A percentile compares a stretch with the other conserved stretches of the same genome.
phyloP scores from a whole-genome alignment of 2,797 vertebrate species.

The Cyprinella venusta region DNA sequence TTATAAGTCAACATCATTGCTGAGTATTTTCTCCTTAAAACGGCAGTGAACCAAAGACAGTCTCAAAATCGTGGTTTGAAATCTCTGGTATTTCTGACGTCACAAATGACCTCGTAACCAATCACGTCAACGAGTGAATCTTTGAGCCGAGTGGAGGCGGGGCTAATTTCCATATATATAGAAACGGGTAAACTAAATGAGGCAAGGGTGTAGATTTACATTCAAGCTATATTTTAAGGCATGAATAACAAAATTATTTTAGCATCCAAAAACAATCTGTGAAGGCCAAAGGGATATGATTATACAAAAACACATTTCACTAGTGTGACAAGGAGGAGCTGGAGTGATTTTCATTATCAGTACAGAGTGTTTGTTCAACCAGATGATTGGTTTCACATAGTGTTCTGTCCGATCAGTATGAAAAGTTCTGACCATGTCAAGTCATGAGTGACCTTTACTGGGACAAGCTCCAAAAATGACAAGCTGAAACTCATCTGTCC shows the following conservation, averaged over 20 bases:
- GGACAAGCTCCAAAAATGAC: background rate
- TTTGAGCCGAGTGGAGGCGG: too few relatives aligned
- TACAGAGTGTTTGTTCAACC: slow-evolving; percentile 12
- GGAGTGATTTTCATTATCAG: background rate
- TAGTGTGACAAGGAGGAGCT: background rate
- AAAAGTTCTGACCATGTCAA: slow-evolving; percentile 13
- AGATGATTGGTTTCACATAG: background rate
- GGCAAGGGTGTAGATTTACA: too few relatives aligned
- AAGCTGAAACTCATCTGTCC: background rate
- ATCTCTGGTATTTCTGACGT: too few relatives aligned
- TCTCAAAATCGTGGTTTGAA: too few relatives aligned
- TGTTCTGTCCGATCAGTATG: slow-evolving; percentile 1
- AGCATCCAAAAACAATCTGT: background rate
- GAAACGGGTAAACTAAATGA: too few relatives aligned
- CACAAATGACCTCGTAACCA: too few relatives aligned
- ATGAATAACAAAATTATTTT: background rate
- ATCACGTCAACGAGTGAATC: too few relatives aligned
- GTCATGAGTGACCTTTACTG: background rate
- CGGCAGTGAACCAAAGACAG: too few relatives aligned
- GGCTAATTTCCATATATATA: too few relatives aligned
- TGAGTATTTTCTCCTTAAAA: too few relatives aligned
- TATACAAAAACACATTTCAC: background rate
- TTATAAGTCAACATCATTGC: too few relatives aligned
- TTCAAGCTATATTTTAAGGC: too few relatives aligned
- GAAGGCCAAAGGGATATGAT: background rate